phyloP scores from a whole-genome alignment of 1,140 invertebrate species.

The Pentalonia nigronervosa region DNA sequence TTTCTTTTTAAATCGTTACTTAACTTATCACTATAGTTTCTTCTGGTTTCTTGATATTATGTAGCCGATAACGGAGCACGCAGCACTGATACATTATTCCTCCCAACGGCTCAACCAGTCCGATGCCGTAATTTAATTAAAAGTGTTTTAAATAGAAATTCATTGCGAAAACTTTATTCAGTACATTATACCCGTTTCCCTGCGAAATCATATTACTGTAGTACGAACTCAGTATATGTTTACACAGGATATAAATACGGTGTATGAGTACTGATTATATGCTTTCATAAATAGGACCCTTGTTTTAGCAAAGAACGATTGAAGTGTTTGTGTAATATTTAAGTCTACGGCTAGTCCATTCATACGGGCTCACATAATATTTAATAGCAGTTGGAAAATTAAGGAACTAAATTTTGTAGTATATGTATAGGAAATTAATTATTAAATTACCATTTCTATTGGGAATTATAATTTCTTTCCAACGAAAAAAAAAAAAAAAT shows the following conservation, averaged over 20 bases:
- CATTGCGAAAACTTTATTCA: background rate
- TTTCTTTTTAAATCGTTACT: background rate
- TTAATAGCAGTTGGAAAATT: background rate
- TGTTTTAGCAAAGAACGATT: conserved; percentile 2
- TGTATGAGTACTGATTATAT: background rate
- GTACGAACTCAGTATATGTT: background rate
- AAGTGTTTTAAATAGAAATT: background rate
- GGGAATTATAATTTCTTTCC: background rate
- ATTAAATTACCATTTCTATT: background rate
- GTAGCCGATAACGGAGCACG: background rate
- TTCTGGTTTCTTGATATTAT: too few relatives aligned
- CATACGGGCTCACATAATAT: background rate
- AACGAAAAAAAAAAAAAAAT: too few relatives aligned
- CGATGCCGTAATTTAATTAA: background rate
- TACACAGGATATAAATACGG: background rate
- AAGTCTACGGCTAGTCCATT: background rate
- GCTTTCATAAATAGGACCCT: background rate
- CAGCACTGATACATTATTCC: background rate
- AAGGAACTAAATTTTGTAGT: background rate
- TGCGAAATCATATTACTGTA: background rate
- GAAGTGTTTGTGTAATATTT: background rate
- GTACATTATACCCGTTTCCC: background rate
- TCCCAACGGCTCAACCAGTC: background rate
- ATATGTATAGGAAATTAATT: background rate
- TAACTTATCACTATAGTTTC: background rate